Conservation (phyloP, 30 jellyfish, hydroid and myxozoan genomes). For the Hydractinia symbiolongicarpus region DNA sequence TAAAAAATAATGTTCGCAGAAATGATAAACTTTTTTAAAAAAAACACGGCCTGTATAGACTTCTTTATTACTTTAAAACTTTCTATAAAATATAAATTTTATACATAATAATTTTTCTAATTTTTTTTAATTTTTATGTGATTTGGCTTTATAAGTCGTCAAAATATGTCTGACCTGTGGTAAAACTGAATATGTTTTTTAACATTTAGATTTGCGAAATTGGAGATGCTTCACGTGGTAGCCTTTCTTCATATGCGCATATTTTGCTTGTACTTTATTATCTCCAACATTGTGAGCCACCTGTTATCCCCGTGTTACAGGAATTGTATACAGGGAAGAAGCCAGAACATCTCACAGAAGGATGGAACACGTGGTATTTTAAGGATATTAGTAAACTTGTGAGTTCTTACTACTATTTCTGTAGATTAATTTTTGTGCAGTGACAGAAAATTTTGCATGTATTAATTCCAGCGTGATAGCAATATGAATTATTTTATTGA, state of each 20-base stretch:
- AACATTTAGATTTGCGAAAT: constrained; percentile 53
- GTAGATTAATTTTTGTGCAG: no score
- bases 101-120: no score
- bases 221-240: constrained; percentile 96
- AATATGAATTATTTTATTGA: no score
- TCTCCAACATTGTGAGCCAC: constrained; percentile 75
- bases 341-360: constrained; percentile 39
- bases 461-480: no score
- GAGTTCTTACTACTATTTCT: neutral
- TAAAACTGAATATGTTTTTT: neutral
- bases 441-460: no score
- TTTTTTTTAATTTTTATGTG: neutral
- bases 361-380: constrained; percentile 73
- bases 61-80: neutral
- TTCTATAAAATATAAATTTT: neutral
- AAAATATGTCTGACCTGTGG: no score
- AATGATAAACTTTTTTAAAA: no score
- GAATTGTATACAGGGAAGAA: constrained; percentile 27
- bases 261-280: constrained; percentile 64
- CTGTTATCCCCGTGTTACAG: constrained; percentile 81
- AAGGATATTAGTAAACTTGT: constrained; percentile 23
- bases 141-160: no score
- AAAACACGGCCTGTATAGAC: no score
- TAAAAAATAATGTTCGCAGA: no score
- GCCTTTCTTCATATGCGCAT: constrained; percentile 86